Conservation (phyloP, 1,140 invertebrate species). For the Aphelenchoides fujianensis region DNA sequence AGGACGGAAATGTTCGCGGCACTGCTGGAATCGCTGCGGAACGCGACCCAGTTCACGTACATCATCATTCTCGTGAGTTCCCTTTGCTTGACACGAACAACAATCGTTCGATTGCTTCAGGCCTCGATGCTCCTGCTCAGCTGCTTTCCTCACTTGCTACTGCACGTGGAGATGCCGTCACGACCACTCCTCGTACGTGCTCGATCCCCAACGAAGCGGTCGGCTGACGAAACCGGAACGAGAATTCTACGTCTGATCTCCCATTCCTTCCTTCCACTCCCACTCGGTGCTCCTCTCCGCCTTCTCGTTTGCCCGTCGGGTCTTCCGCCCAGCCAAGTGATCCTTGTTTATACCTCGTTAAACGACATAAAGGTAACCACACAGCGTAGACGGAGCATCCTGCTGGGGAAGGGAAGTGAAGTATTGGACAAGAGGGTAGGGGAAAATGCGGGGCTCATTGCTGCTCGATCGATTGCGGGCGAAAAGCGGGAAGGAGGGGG, state of each 20-base stretch:
- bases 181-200: background rate
- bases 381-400: background rate
- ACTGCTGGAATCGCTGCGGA: conserved; percentile 2
- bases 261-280: background rate
- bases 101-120: background rate
- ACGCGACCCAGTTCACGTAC: conserved; percentile 6
- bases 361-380: background rate
- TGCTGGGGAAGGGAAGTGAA: background rate
- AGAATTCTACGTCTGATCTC: conserved; percentile 10
- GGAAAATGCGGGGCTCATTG: too few relatives aligned
- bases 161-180: background rate
- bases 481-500: too few relatives aligned
- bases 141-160: background rate
- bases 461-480: too few relatives aligned
- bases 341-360: background rate
- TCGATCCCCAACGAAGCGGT: conserved; percentile 5
- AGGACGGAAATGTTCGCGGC: conserved; percentile 8
- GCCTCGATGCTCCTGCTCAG: background rate
- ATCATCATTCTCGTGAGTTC: background rate
- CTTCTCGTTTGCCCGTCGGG: background rate
- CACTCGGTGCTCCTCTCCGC: background rate
- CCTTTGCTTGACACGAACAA: too few relatives aligned
- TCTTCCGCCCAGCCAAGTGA: background rate
- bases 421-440: too few relatives aligned
- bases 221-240: background rate